Conservation (phyloP, 2,797 vertebrate species). For the Molossus alvarezi region DNA sequence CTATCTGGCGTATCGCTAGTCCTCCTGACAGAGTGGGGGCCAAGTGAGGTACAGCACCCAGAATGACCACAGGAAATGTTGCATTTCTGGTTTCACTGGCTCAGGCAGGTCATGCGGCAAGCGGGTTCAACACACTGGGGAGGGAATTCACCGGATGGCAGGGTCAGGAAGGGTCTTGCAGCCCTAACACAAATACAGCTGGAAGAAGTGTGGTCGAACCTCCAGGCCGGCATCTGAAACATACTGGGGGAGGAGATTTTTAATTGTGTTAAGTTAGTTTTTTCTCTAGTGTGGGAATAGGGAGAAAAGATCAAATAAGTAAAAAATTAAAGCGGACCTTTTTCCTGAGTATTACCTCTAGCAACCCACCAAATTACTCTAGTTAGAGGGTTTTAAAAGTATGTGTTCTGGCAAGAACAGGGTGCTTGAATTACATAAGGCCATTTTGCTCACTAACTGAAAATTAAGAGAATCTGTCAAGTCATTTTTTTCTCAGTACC, state of each 20-base stretch:
- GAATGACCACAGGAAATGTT: not conserved
- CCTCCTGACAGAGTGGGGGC: not conserved
- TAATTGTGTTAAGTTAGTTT: not conserved
- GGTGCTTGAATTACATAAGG: slow-evolving; percentile 15
- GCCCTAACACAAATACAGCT: not conserved
- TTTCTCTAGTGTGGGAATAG: not conserved
- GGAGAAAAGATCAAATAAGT: slow-evolving; percentile 3
- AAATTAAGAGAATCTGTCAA: slow-evolving; percentile 46
- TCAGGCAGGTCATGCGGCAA: not conserved
- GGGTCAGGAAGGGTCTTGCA: not conserved
- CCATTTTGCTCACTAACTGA: slow-evolving; percentile 50
- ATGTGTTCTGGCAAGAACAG: not conserved
- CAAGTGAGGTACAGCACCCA: not conserved
- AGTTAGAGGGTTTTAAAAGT: slow-evolving; percentile 22
- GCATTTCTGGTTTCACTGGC: not conserved
- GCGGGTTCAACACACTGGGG: not conserved
- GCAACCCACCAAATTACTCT: not conserved
- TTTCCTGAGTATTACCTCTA: not conserved
- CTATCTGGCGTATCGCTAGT: not conserved
- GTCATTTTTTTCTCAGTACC: slow-evolving; percentile 9
- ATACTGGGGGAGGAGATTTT: not conserved
- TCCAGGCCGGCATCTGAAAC: not conserved
- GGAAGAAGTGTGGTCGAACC: not conserved
- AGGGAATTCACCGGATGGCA: not conserved
- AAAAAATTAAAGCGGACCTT: slow-evolving; percentile 26